phyloP scores from a whole-genome alignment of 2,888 invertebrate species.

The Formica aserva region DNA sequence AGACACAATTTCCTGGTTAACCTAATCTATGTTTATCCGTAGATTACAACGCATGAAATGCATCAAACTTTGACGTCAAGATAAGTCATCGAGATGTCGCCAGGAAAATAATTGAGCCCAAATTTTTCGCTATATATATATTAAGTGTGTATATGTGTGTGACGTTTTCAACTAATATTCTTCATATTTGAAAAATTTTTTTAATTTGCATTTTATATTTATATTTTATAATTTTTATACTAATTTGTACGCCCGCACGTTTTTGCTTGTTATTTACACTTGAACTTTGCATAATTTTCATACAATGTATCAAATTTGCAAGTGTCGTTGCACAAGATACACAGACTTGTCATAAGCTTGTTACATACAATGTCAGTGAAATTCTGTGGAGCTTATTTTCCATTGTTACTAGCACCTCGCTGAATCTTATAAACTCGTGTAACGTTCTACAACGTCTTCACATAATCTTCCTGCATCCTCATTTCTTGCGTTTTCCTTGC shows the following conservation, averaged over 20 bases:
- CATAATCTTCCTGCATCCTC: slow-evolving; percentile 38
- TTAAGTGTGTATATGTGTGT: neutral
- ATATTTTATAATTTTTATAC: neutral
- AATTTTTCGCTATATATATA: neutral
- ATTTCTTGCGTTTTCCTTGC: slow-evolving; percentile 36
- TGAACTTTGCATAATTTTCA: neutral
- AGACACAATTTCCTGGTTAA: slow-evolving; percentile 79
- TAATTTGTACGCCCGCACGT: neutral
- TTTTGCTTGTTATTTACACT: neutral
- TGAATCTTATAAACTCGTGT: slow-evolving; percentile 38
- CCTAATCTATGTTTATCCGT: slow-evolving; percentile 66
- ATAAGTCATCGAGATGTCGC: neutral
- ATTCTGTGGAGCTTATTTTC: slow-evolving; percentile 27
- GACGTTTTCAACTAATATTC: neutral
- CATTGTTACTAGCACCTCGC: slow-evolving; percentile 23
- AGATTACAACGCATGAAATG: slow-evolving; percentile 61
- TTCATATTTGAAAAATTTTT: neutral
- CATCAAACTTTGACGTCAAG: slow-evolving; percentile 24
- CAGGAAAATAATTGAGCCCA: neutral
- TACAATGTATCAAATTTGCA: neutral
- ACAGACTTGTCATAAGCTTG: slow-evolving; percentile 22
- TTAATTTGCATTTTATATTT: neutral
- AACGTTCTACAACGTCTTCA: slow-evolving; percentile 20
- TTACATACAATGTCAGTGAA: slow-evolving; percentile 28
- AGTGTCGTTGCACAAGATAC: neutral